These are phyloP conservation scores for Drosophila fuyamai DNA, from an alignment of 1,140 invertebrate genomes.

Conservation along the genomic window DNA sequence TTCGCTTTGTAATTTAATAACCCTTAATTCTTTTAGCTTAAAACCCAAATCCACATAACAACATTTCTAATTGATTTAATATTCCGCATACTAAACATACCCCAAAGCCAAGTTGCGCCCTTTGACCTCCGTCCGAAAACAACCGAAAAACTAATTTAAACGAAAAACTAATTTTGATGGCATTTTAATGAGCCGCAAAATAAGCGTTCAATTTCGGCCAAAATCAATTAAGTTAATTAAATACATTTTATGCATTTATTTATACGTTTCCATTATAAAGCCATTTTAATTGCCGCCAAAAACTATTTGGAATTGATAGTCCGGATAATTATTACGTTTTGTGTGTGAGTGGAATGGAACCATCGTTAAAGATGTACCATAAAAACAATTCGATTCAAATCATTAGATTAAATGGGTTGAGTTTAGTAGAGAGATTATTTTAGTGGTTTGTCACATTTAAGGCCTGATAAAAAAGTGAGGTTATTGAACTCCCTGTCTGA, in stretches of 20 bases:
- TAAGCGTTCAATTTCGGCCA: slow-evolving; percentile 62
- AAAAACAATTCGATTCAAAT: slow-evolving; percentile 27
- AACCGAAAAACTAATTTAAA: slow-evolving; percentile 24
- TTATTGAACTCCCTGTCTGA: slow-evolving; percentile 5
- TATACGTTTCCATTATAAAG: slow-evolving; percentile 49
- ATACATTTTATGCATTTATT: slow-evolving; percentile 48
- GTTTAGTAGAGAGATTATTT: slow-evolving; percentile 1
- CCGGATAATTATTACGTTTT: slow-evolving; percentile 46
- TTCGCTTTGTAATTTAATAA: not conserved
- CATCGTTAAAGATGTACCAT: slow-evolving; percentile 17
- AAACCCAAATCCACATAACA: not conserved
- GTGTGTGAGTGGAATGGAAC: slow-evolving; percentile 14
- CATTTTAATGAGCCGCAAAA: slow-evolving; percentile 76
- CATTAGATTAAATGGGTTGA: slow-evolving; percentile 10
- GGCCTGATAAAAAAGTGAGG: slow-evolving; percentile 1
- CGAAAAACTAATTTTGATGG: slow-evolving; percentile 66
- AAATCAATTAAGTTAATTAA: slow-evolving; percentile 69
- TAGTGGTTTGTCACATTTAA: not conserved
- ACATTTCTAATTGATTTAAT: slow-evolving; percentile 25
- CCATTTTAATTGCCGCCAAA: slow-evolving; percentile 52
- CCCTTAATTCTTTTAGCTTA: not conserved
- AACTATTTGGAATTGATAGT: slow-evolving; percentile 38
- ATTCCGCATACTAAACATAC: slow-evolving; percentile 7
- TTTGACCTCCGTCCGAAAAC: not conserved
- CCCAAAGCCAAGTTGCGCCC: slow-evolving; percentile 3